A percentile compares a stretch with the other conserved stretches of the same genome.
These are phyloP conservation scores for Bolborhynchus lineola DNA, from an alignment of 2,113 vertebrate genomes.

Conservation along the genomic window DNA sequence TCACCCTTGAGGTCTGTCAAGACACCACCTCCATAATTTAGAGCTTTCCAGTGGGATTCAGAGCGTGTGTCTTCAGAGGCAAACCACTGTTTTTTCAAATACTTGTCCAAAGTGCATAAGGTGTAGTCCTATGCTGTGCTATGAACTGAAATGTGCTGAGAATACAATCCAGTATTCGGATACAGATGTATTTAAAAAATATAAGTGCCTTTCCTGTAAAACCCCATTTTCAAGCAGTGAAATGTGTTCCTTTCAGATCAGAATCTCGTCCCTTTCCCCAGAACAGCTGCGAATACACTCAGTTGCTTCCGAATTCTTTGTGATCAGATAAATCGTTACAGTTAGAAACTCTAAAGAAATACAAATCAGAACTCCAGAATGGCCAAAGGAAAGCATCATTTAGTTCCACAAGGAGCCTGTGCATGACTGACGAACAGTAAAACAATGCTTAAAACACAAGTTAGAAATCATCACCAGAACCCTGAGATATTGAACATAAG, in stretches of 20 bases:
- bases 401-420: neutral
- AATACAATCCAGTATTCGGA: neutral
- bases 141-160: neutral
- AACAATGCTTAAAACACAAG: neutral
- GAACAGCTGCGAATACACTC: neutral
- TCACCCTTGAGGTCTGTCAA: neutral
- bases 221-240: neutral
- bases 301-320: neutral
- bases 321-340: neutral
- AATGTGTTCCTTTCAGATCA: neutral
- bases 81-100: neutral
- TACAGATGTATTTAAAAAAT: neutral
- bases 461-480: neutral
- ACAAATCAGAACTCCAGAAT: neutral
- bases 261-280: neutral
- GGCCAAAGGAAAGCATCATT: neutral
- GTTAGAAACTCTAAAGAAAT: neutral
- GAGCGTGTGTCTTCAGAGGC: neutral
- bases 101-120: neutral
- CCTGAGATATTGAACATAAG: neutral
- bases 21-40: neutral
- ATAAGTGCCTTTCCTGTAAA: neutral
- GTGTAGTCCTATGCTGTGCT: neutral
- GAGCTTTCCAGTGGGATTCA: neutral
- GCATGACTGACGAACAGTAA: neutral